Evolutionary conservation across 2,888 invertebrate genomes (phyloP).

Genomic region (Sussaba pulchella): DNA sequence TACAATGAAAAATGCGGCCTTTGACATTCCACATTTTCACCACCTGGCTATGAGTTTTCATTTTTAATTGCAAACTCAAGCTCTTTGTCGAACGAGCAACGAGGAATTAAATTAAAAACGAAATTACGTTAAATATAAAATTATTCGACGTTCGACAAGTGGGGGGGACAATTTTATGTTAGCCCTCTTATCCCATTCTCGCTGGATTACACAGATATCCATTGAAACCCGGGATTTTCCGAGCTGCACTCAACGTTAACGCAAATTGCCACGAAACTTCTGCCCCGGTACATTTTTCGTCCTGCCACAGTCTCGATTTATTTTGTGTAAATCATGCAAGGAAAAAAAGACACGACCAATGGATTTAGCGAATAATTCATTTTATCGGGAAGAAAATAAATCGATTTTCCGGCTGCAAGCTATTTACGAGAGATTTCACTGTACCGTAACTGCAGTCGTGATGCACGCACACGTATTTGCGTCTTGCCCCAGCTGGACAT

Average conservation of each 20-base stretch:
- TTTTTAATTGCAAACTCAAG: neutral
- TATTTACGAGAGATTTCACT: slow-evolving; percentile 8
- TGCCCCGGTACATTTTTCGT: too few species aligned
- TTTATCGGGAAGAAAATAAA: neutral
- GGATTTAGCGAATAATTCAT: too few species aligned
- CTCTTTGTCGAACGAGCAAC: too few species aligned
- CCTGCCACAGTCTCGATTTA: too few species aligned
- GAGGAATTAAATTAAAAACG: neutral
- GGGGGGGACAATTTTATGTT: too few species aligned
- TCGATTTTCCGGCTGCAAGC: neutral
- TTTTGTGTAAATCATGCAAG: too few species aligned
- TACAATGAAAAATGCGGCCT: neutral
- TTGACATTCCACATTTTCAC: slow-evolving; percentile 1
- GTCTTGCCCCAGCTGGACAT: slow-evolving; percentile 24
- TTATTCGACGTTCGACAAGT: too few species aligned
- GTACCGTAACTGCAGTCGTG: neutral
- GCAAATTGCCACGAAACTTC: too few species aligned
- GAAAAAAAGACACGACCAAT: too few species aligned
- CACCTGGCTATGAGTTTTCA: neutral
- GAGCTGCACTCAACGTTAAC: too few species aligned
- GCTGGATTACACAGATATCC: neutral
- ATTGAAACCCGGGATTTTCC: neutral
- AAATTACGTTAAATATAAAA: neutral
- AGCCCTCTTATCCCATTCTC: too few species aligned
- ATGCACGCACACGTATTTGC: slow-evolving; percentile 14